Base-by-base conservation (phyloP, 2,113 vertebrate genomes). In the Chrysemys picta region DNA sequence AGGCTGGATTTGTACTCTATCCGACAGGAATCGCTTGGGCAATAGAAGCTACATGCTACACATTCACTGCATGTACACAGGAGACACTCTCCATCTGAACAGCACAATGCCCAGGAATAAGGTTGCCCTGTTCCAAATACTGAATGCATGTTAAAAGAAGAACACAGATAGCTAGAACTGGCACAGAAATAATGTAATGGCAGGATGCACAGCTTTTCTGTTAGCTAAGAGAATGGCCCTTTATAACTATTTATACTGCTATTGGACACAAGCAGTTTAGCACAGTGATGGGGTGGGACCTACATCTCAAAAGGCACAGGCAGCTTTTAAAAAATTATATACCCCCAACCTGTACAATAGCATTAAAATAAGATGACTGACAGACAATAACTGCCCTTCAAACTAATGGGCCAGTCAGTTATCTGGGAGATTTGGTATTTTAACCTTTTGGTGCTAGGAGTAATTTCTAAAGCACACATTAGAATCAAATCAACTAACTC, bases 401-500 rank as follows among this genome's bases (percentile, higher is more conserved):
- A 7, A 87, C 13, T 76, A 91, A 87, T 59, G 54, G 57, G 72
- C 38, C 2, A 3, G 0, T 80, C 91, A 72, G 19, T 93, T 24
- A 59, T 38, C 84, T 52, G 91, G 90, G 88, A 82, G 87, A 62
- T 85, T 80, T 93, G 79, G 21, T 80, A 93, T 87, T 65, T 83
- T 89, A 91, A 92, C 95, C 56, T 57, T 91, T 65, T 75, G 89
- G 90, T 93, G 93, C 82, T 88, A 96, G 96, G 95, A 94, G 89
- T 81, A 54, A 88, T 94, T 89, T 94, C 94, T 82, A 95, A 95
- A 97, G 97, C 96, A 95, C 80, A 91, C 35, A 22, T 2, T 5
- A 72, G 93, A 96, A 83, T 94, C 95, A 95, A 89, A 76, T 89
- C 93, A 94, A 95, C 95, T 96, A 97, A 94, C 96, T 95, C 83